Evolutionary conservation across 2,888 invertebrate species (phyloP), one percentile per base, ranked within the genome.

Genomic region (Seira musarum): DNA sequence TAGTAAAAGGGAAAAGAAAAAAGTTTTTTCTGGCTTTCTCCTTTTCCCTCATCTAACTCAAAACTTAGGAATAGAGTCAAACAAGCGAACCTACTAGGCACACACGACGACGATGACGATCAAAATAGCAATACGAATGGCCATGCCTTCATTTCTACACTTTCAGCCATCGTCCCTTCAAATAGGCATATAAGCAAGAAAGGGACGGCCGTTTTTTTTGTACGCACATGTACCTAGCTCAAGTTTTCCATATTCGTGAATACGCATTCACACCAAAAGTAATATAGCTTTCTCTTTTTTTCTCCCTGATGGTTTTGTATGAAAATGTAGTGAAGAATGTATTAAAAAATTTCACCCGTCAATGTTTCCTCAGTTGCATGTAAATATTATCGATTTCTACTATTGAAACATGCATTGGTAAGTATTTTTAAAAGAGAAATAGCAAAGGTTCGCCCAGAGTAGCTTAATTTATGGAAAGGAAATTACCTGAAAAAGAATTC

Each of bases 181-280:
- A 30, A 25, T n/a, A 65, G 30, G 24, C 8, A 63, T 21, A 30
- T n/a, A 63, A 24, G 40, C 19, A 65, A 65, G 65, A 65, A 25
- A 65, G 30, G 65, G 49, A 65, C 17, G 53, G 53, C 40, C n/a
- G 46, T 63, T 60, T 17, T 53, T 2, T 53, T 22, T 53, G 40
- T 71, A 73, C 73, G 73, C 73, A 73, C 73, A 73, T 65, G 64
- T 73, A 65, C 64, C 64, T 57, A 53, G 10, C 64, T 5, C 60
- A 64, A 24, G 40, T 46, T 68, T 61, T 65, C 65, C 65, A 65
- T 73, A 65, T 61, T 64, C 73, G 46, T 19, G 53, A 30, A 71
- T 63, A 63, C 30, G 25, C 65, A 66, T 25, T 19, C 35, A 66
- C 2, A 35, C 30, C 25, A 25, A 35, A 10, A 64, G 22, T 17